Evolutionary conservation across 2,113 vertebrate species (phyloP).

Genomic region (Lophochroa leadbeateri): DNA sequence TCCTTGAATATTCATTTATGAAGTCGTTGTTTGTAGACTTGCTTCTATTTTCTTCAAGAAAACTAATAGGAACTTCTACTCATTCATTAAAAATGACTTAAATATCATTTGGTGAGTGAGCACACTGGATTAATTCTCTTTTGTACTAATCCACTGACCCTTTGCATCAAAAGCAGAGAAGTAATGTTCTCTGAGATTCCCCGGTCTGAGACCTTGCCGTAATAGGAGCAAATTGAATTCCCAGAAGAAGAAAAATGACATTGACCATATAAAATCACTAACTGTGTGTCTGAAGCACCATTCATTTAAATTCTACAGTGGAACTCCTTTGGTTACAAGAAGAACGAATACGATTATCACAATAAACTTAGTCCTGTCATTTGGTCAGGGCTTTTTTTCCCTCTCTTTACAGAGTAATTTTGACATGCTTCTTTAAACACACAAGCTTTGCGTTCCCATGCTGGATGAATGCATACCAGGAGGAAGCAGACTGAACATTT

Average conservation of each 20-base stretch:
- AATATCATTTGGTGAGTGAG: slow-evolving; percentile 70
- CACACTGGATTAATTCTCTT: slow-evolving; percentile 75
- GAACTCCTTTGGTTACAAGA: slow-evolving; percentile 14
- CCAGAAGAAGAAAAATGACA: slow-evolving; percentile 75
- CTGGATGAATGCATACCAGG: slow-evolving; percentile 8
- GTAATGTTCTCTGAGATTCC: slow-evolving; percentile 66
- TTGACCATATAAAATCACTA: slow-evolving; percentile 65
- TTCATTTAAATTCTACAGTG: slow-evolving; percentile 59
- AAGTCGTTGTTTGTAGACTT: slow-evolving; percentile 68
- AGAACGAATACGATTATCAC: slow-evolving; percentile 42
- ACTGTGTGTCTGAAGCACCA: slow-evolving; percentile 27
- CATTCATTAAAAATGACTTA: slow-evolving; percentile 78
- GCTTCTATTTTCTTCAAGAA: slow-evolving; percentile 72
- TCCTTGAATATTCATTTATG: slow-evolving; percentile 80
- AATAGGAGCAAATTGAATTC: slow-evolving; percentile 78
- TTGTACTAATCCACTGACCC: slow-evolving; percentile 79
- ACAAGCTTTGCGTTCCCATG: slow-evolving; percentile 5
- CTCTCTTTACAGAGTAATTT: slow-evolving; percentile 43
- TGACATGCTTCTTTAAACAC: slow-evolving; percentile 46
- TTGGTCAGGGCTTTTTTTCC: background rate
- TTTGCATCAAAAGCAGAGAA: slow-evolving; percentile 76
- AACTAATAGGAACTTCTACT: slow-evolving; percentile 66
- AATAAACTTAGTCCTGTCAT: slow-evolving; percentile 8
- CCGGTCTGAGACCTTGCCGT: slow-evolving; percentile 72
- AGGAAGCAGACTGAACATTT: background rate